Evolutionary conservation across 64 coral and sea anemone species (phyloP).

Genomic region (Cladopsammia gracilis): DNA sequence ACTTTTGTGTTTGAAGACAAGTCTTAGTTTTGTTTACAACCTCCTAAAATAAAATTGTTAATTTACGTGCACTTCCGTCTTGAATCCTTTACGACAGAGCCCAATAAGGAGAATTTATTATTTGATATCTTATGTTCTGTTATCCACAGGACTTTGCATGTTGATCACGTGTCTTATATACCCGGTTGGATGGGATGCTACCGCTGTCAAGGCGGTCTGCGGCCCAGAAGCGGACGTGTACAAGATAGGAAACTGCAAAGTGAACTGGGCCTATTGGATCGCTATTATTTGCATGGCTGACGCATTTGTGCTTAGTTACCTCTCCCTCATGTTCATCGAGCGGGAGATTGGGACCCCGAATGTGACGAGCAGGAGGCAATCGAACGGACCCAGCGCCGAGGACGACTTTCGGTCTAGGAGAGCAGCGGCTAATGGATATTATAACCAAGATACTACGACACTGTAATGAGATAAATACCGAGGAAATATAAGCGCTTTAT

Average conservation of each 20-base stretch:
- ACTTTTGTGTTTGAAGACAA: too few relatives aligned
- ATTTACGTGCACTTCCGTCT: too few relatives aligned
- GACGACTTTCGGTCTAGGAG: not conserved
- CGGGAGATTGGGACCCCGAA: slow-evolving; percentile 62
- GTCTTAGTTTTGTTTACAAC: too few relatives aligned
- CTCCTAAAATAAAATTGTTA: too few relatives aligned
- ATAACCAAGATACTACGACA: slow-evolving; percentile 21
- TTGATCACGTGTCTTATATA: slow-evolving; percentile 82
- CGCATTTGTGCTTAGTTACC: slow-evolving; percentile 83
- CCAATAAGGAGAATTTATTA: not conserved
- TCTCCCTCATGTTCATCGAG: slow-evolving; percentile 94
- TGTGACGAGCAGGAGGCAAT: not conserved
- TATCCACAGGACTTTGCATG: slow-evolving; percentile 50
- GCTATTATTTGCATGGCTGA: slow-evolving; percentile 84
- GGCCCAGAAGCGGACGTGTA: slow-evolving; percentile 67
- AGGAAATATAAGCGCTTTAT: too few relatives aligned
- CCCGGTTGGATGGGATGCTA: slow-evolving; percentile 80
- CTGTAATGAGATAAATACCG: not conserved
- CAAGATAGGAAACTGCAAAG: slow-evolving; percentile 74
- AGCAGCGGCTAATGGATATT: not conserved
- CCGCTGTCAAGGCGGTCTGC: slow-evolving; percentile 68
- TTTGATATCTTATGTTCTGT: not conserved
- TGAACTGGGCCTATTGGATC: slow-evolving; percentile 83
- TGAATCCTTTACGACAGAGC: too few relatives aligned
- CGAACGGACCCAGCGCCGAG: not conserved